Evolutionary conservation across 2,797 vertebrate species (phyloP), one percentile per base, ranked within the genome.

Genomic region (Erpetoichthys calabaricus): DNA sequence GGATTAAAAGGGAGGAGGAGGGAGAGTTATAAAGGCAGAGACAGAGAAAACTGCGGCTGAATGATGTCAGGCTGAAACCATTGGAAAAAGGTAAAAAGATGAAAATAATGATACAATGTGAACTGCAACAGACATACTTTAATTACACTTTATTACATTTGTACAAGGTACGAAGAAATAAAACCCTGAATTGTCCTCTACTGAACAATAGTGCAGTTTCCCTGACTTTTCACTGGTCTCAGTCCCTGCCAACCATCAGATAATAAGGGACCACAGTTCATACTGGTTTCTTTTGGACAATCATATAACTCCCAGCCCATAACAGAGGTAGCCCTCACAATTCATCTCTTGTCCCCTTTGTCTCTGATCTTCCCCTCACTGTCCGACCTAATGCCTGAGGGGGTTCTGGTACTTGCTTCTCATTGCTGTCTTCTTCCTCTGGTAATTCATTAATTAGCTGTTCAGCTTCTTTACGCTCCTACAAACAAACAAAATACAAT

Each of bases 401-500:
- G 45, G 4, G 63, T 45, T 25, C 60, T 25, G 2, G 56, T 47
- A 3, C 50, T 61, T 1, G 72, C 62, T 5, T 42, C 69, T 7
- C 47, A 49, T 4, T 49, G 3, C 47, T 49, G 7, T n/a, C 47
- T 7, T 49, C 47, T 49, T 49, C 47, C 47, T 49, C 47, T n/a
- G n/a, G 47, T 7, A 49, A 7, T n/a, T 49, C 69, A 4, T 67
- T 69, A 81, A 80, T 84, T 67, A 81, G 4, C 3, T 69, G 65
- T 65, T 91, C 86, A 2, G 89, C 91, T 68, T 91, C 85, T 61
- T 81, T 74, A 62, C 90, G 82, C 58, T 97, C 94, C 95, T 97
- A 70, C 43, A 52, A 59, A 57, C 62, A 57, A 0, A 4, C 44
- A 55, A 65, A 7, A 65, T 3, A 61, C 42, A 45, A 5, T 7